These are phyloP conservation scores for Oreochromis tanganicae DNA, from an alignment of 2,113 vertebrate genomes.

Conservation along the genomic window DNA sequence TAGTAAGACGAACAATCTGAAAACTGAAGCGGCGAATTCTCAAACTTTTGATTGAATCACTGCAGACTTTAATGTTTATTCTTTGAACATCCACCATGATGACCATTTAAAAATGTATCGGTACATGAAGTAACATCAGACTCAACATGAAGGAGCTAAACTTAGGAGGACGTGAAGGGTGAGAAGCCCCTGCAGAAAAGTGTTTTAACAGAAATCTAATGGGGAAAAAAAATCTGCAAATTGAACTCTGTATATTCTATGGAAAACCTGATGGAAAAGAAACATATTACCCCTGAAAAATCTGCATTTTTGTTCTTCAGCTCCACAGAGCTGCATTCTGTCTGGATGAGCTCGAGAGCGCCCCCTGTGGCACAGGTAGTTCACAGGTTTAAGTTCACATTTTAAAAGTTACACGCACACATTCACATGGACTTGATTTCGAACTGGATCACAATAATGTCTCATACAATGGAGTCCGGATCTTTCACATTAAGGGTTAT, in stretches of 20 bases:
- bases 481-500: not conserved
- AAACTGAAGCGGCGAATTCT: not conserved
- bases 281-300: not conserved
- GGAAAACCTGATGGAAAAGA: not conserved
- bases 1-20: not conserved
- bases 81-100: not conserved
- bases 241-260: not conserved
- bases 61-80: not conserved
- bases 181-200: too few relatives aligned
- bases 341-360: not conserved
- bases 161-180: too few relatives aligned
- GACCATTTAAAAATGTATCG: not conserved
- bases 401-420: not conserved
- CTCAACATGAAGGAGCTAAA: not conserved
- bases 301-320: not conserved
- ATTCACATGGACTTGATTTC: not conserved
- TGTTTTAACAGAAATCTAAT: not conserved
- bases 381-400: not conserved
- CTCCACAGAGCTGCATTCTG: not conserved
- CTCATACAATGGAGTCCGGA: not conserved
- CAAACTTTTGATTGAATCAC: not conserved
- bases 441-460: not conserved
- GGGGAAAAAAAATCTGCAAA: accelerated
- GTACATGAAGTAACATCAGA: not conserved
- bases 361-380: not conserved